These are phyloP conservation scores for Caenorhabditis sulstoni DNA, from an alignment of 2,888 invertebrate genomes.

Conservation along the genomic window DNA sequence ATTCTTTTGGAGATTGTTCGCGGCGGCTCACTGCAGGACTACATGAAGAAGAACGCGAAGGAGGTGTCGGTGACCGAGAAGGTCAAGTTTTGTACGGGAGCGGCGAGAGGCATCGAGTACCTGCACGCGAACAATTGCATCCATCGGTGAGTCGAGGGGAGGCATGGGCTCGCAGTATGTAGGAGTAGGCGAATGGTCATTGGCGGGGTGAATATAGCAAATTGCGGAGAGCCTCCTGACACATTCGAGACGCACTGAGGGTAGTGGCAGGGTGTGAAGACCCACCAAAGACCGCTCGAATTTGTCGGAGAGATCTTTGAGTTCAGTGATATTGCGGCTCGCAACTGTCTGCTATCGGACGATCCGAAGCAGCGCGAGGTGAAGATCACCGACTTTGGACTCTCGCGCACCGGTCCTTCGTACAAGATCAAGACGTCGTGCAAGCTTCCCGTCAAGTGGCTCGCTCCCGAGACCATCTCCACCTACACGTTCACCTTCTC, in stretches of 20 bases:
- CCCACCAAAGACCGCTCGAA: too few species aligned
- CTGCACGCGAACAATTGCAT: constrained; percentile 48
- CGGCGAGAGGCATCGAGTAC: constrained; percentile 44
- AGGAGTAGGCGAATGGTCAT: too few species aligned
- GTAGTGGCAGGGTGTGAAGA: too few species aligned
- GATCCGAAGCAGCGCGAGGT: constrained; percentile 12
- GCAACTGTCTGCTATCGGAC: constrained; percentile 49
- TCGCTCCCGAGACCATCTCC: constrained; percentile 57
- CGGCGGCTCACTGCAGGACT: constrained; percentile 37
- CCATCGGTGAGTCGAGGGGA: constrained; percentile 42
- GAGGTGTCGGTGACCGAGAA: constrained; percentile 7
- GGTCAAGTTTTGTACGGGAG: constrained; percentile 27
- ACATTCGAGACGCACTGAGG: too few species aligned
- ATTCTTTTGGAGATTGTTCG: constrained; percentile 61
- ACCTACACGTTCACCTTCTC: constrained; percentile 36
- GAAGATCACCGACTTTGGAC: constrained; percentile 64
- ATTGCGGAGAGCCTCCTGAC: too few species aligned
- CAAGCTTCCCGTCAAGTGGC: constrained; percentile 62
- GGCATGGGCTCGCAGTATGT: too few species aligned
- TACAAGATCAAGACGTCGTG: constrained; percentile 54
- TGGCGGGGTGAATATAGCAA: too few species aligned
- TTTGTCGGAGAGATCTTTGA: too few species aligned
- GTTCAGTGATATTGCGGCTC: constrained; percentile 51
- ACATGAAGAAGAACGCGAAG: constrained; percentile 34
- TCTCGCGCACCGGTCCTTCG: constrained; percentile 46